Conservation (phyloP, 2,113 vertebrate species). For the Anarhynchus alexandrinus region DNA sequence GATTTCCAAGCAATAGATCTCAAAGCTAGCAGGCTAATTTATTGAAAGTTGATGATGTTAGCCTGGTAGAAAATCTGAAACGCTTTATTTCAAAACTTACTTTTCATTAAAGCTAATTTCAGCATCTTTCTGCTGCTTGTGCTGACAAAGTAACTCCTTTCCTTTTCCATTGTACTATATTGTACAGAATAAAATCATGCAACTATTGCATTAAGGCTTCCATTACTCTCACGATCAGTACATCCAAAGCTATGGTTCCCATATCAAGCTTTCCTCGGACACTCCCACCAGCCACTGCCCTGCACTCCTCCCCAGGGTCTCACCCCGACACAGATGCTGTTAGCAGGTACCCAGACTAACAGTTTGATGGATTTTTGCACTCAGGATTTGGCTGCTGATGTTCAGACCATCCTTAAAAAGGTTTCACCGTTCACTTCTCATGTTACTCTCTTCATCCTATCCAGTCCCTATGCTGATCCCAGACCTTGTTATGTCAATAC, state of each 20-base stretch:
- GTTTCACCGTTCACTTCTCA: not conserved
- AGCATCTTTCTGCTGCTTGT: not conserved
- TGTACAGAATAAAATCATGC: not conserved
- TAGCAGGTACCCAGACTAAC: not conserved
- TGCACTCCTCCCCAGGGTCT: rapidly evolving
- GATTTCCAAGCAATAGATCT: not conserved
- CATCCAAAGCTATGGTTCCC: not conserved
- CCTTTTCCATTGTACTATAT: not conserved
- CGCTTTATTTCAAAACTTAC: not conserved
- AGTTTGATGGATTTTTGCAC: not conserved
- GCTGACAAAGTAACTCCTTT: not conserved
- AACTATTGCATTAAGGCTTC: not conserved
- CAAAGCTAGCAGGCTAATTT: not conserved
- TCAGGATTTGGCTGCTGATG: not conserved
- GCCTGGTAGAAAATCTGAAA: not conserved
- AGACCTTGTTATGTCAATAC: not conserved
- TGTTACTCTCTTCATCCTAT: not conserved
- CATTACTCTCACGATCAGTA: not conserved
- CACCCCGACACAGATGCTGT: not conserved
- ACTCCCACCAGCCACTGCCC: not conserved
- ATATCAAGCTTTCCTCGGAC: not conserved
- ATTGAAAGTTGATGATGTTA: not conserved
- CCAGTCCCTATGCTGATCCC: not conserved
- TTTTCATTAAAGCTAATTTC: not conserved
- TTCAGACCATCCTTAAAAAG: not conserved